A percentile compares a stretch with the other conserved stretches of the same genome.
Evolutionary conservation across 1,140 invertebrate species (phyloP).

Genomic region (Saccostrea echinata): DNA sequence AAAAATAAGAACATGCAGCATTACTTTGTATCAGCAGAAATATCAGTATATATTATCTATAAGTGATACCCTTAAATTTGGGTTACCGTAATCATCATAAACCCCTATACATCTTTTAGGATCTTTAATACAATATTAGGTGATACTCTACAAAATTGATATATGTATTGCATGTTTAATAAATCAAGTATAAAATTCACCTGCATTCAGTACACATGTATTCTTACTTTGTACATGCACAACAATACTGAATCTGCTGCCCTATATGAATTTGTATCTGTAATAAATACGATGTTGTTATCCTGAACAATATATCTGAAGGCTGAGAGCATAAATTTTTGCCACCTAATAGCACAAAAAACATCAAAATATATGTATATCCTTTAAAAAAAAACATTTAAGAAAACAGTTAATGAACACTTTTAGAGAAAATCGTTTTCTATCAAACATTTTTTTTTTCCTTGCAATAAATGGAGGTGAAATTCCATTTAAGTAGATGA

Average conservation of each 20-base stretch:
- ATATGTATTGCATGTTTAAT: not conserved
- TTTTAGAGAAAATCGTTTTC: not conserved
- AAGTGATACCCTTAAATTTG: not conserved
- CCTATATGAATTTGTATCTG: not conserved
- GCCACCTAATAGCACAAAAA: too few relatives aligned
- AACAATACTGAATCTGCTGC: conserved; percentile 34
- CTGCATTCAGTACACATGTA: not conserved
- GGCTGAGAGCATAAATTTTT: not conserved
- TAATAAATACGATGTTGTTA: not conserved
- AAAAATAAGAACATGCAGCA: not conserved
- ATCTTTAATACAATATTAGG: not conserved
- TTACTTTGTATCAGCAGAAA: not conserved
- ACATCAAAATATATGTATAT: too few relatives aligned
- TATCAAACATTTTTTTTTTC: not conserved
- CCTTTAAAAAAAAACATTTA: too few relatives aligned
- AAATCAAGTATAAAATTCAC: not conserved
- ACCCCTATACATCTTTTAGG: not conserved
- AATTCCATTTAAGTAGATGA: not conserved
- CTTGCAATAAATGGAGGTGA: not conserved
- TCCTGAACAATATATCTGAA: not conserved
- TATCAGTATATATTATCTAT: not conserved
- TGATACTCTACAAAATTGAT: not conserved
- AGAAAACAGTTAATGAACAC: not conserved
- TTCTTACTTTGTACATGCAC: not conserved
- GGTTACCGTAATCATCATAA: too few relatives aligned